A percentile compares a stretch with the other conserved stretches of the same genome.
These are phyloP conservation scores for Nasonia oneida DNA, from an alignment of 2,888 invertebrate species.

Conservation along the genomic window DNA sequence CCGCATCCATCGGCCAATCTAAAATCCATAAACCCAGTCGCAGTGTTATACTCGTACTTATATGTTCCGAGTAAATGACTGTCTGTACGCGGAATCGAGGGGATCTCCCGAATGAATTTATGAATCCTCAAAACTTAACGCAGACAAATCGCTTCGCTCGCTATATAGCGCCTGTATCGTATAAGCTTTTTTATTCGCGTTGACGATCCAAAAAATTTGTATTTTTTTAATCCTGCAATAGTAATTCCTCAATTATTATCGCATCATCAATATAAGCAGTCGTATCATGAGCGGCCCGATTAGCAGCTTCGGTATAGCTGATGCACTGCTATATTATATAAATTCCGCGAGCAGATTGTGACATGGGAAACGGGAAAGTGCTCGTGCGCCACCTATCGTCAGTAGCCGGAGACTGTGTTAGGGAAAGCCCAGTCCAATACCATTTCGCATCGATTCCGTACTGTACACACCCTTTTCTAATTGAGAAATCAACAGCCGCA, in stretches of 20 bases:
- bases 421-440: too few species aligned
- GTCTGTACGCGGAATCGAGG: neutral
- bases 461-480: neutral
- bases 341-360: too few species aligned
- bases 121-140: constrained; percentile 31
- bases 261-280: too few species aligned
- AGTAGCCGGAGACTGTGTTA: neutral
- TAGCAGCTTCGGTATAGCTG: neutral
- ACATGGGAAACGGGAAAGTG: too few species aligned
- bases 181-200: neutral
- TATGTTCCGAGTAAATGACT: neutral
- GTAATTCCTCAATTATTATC: too few species aligned
- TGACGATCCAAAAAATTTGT: too few species aligned
- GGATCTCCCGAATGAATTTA: constrained; percentile 41
- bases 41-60: neutral
- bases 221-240: too few species aligned
- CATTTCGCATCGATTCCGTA: too few species aligned
- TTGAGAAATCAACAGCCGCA: neutral
- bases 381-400: neutral
- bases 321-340: too few species aligned
- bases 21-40: constrained; percentile 1
- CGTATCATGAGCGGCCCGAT: too few species aligned
- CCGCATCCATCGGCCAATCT: neutral
- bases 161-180: neutral
- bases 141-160: constrained; percentile 32